Conservation (phyloP, 2,888 invertebrate species). For the Stegophylla sp. region DNA sequence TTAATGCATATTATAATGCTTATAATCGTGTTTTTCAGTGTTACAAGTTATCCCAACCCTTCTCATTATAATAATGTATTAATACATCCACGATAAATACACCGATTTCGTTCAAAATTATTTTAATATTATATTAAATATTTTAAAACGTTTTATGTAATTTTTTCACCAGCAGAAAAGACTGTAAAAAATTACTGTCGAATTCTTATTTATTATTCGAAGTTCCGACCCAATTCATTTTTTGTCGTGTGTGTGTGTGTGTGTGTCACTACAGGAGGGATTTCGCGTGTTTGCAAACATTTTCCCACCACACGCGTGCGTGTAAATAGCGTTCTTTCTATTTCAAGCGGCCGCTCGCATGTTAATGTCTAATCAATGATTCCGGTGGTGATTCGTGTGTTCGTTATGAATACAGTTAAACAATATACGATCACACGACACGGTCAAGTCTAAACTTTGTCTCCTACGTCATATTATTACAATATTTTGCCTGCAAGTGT, state of each 20-base stretch:
- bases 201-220: no score
- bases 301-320: slow-evolving; percentile 35
- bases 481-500: neutral
- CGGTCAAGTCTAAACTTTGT: slow-evolving; percentile 8
- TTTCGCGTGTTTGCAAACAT: slow-evolving; percentile 39
- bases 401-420: slow-evolving; percentile 21
- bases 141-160: no score
- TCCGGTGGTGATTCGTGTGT: slow-evolving; percentile 5
- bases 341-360: slow-evolving; percentile 44
- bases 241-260: slow-evolving; percentile 21
- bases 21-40: no score
- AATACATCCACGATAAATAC: no score
- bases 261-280: no score
- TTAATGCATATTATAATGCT: no score
- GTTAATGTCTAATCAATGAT: slow-evolving; percentile 57
- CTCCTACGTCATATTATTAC: neutral
- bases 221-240: neutral
- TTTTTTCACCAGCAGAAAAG: no score
- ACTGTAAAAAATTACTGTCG: no score
- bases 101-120: no score
- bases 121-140: no score
- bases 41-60: no score
- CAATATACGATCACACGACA: neutral
- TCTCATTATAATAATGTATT: no score
- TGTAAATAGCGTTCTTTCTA: slow-evolving; percentile 41